Evolutionary conservation across 2,888 invertebrate genomes (phyloP), one percentile per base, ranked within the genome.

Genomic region (Heteropelma amictum): DNA sequence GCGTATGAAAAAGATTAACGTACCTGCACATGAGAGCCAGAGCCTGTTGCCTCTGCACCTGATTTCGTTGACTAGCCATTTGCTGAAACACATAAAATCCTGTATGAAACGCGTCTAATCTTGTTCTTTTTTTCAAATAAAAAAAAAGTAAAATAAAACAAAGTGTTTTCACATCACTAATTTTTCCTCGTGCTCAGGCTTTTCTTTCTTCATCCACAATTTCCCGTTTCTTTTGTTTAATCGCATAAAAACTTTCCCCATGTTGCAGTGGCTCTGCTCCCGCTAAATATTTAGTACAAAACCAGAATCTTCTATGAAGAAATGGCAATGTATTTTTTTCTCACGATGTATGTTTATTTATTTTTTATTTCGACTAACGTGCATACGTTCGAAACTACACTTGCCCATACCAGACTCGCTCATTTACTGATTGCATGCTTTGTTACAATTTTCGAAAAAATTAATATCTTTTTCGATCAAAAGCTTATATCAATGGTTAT

Each of bases 1-100:
- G n/a, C n/a, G 12, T 12, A 8, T n/a, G 7, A 30, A 84, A 84
- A 83, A 84, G 86, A 83, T 82, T 82, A 87, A 87, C 88, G 87
- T 87, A 96, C 96, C 96, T 94, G 94, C 96, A 96, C 96, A 96
- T 96, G 87, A 96, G 93, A 83, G 96, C 96, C 87, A 96, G 92
- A 85, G 96, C 96, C 92, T 96, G 96, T 90, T 96, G 96, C 77
- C 96, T 92, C 91, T 96, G 96, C 89, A 96, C 95, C 91, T 95
- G 95, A 87, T 95, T 95, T 89, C 95, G 93, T 91, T 96, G 96
- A 90, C 94, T 94, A 86, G 95, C 95, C 94, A 96, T 93, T 91
- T 95, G 95, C 93, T 95, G 91, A 86, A 92, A 92, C 90, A 89
- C 88, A 89, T 88, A 88, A 85, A 83, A 86, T 28, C 83, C 84